Evolutionary conservation across 2,888 invertebrate species (phyloP), one percentile per base, ranked within the genome.

Genomic region (Agonopterix alstromeriana): DNA sequence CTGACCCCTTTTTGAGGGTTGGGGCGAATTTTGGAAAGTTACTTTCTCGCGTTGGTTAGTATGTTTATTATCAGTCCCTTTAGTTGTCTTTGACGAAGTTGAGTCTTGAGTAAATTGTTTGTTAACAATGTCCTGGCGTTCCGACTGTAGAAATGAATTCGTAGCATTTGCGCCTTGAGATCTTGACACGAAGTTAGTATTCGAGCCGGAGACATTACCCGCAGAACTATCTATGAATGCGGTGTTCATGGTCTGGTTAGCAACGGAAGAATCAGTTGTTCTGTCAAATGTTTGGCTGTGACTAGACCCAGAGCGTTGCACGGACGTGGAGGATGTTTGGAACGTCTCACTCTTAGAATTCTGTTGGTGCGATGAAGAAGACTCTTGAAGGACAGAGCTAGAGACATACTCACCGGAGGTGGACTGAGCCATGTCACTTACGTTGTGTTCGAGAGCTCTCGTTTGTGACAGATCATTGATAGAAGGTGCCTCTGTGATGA

Each of bases 401-500:
- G 88, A 82, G 38, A 88, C 66, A 58, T 79, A 89, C 53, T 89
- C 89, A 45, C 89, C 89, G 2, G 82, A 79, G 38, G 65, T 82
- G 2, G 81, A 70, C 53, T 81, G 76, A 43, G 85, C 74, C 88
- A 89, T 88, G 51, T 90, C 89, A 57, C 78, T 84, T 48, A 87
- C 73, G 48, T 81, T 67, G 56, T 73, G 78, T 56, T 80, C 83
- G 43, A 76, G 73, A 45, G 80, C 63, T 66, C 74, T 73, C 53
- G 70, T 70, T 62, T 86, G 85, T n/a, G 89, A 85, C 49, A 89
- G 72, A 58, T 90, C 89, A 38, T 73, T 69, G 40, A 87, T 77
- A 41, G 89, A 89, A 35, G 89, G 89, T 45, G 89, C 89, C 65
- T 89, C 89, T 41, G 89, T 89, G 52, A 89, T 89, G 59, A 89